Base-by-base conservation (phyloP, 1,140 invertebrate genomes). In the Asbolus verrucosus region DNA sequence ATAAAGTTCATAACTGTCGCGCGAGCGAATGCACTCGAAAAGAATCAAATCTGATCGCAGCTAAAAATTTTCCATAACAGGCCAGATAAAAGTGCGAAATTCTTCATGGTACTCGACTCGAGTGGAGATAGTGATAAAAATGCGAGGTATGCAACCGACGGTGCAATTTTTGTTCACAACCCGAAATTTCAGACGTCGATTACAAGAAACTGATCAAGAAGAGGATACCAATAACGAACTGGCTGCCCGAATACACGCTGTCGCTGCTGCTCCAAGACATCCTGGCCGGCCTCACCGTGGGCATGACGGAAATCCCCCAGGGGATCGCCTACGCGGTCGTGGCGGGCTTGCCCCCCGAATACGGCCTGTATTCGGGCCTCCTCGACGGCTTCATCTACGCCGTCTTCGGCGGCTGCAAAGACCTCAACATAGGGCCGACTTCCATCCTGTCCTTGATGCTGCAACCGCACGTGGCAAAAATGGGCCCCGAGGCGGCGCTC, bases 381-480 rank as follows among this genome's bases (percentile, higher is more conserved):
- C 80, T 84, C 60, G 81, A 93, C 83, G 87, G 90, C 74, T 93
- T 97, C 73, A 81, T 97, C 15, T 97, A 98, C 80, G 84, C 90
- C 24, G 78, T 95, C 61, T 89, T 98, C 73, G 95, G 95, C 3
- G 95, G 92, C 0, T 90, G 78, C 92, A 97, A 84, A 41, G 63
- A 67, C 41, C 36, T 68, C 0, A 63, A 71, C 0, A 93, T 96
- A 68, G 94, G 94, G 9, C 92, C 93, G 0, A 94, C 92, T 0
- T 92, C 92, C n/a, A 85, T 95, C 14, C 92, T 94, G 89, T 86
- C 92, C 31, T 82, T 95, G 16, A 82, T 94, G 36, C 91, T 91
- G 5, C 82, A 90, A 33, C 88, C 93, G 76, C 91, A 89, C 68
- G 92, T 89, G 13, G 84, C 84, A 61, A 85, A 87, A 16, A 87